phyloP scores from a whole-genome alignment of 2,797 vertebrate species.

The Xyrichtys novacula region DNA sequence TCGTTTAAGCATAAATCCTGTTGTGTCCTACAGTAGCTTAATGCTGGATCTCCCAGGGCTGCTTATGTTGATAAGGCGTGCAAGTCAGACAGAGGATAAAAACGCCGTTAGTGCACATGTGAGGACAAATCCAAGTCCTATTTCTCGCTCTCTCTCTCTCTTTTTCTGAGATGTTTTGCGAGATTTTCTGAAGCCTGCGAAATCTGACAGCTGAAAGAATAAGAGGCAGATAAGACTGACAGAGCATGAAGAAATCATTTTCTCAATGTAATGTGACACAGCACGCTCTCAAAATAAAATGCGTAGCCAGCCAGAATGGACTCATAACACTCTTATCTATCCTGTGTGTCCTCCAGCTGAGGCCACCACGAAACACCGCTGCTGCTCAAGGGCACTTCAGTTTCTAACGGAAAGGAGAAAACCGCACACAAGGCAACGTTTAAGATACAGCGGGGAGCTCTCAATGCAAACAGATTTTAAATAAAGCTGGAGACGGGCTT shows the following conservation, averaged over 20 bases:
- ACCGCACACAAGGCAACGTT: neutral
- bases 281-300: slow-evolving; percentile 48
- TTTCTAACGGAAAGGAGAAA: slow-evolving; percentile 12
- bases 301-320: slow-evolving; percentile 30
- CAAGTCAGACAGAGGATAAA: slow-evolving; percentile 51
- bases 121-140: slow-evolving; percentile 29
- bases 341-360: slow-evolving; percentile 25
- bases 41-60: slow-evolving; percentile 56
- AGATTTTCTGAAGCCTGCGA: slow-evolving; percentile 56
- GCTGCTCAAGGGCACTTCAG: slow-evolving; percentile 39
- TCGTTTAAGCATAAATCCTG: slow-evolving; percentile 56
- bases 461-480: neutral
- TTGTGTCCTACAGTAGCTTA: slow-evolving; percentile 37
- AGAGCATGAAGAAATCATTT: slow-evolving; percentile 56
- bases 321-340: slow-evolving; percentile 12
- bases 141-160: slow-evolving; percentile 13
- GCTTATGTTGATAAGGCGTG: slow-evolving; percentile 56
- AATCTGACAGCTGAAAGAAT: slow-evolving; percentile 66
- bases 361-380: slow-evolving; percentile 9
- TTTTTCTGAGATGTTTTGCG: slow-evolving; percentile 44
- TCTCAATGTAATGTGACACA: slow-evolving; percentile 45
- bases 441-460: neutral
- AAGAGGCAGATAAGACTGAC: slow-evolving; percentile 50
- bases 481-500: no score
- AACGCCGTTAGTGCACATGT: slow-evolving; percentile 24